These are phyloP conservation scores for Germaria angustata DNA, from an alignment of 2,888 invertebrate species.

Conservation along the genomic window DNA sequence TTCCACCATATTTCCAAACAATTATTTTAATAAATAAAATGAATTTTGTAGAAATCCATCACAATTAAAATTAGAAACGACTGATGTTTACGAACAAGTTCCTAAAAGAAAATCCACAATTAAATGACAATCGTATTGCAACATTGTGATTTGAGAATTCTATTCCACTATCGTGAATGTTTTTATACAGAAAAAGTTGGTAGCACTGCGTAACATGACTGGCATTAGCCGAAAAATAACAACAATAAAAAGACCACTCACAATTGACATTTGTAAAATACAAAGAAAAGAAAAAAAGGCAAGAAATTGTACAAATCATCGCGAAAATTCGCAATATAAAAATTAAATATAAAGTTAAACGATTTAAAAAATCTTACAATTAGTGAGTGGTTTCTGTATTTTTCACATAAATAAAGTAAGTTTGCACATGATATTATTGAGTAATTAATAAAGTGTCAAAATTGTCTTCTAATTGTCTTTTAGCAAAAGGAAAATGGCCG, in stretches of 20 bases:
- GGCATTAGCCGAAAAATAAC: slow-evolving; percentile 72
- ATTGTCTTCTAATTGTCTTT: slow-evolving; percentile 4
- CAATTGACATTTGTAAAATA: slow-evolving; percentile 67
- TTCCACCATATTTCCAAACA: slow-evolving; percentile 73
- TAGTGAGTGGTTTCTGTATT: slow-evolving; percentile 11
- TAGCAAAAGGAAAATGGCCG: slow-evolving; percentile 85
- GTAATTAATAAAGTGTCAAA: background rate
- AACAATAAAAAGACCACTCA: slow-evolving; percentile 42
- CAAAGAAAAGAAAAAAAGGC: slow-evolving; percentile 70
- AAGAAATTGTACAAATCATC: slow-evolving; percentile 68
- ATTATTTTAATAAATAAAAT: slow-evolving; percentile 55
- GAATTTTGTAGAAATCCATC: slow-evolving; percentile 33
- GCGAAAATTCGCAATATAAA: slow-evolving; percentile 59
- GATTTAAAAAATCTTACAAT: slow-evolving; percentile 27
- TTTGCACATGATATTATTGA: slow-evolving; percentile 2
- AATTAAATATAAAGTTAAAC: slow-evolving; percentile 45
- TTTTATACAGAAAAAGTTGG: slow-evolving; percentile 60
- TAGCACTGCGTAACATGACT: slow-evolving; percentile 77
- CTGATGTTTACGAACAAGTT: slow-evolving; percentile 49
- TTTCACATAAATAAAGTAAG: slow-evolving; percentile 35
- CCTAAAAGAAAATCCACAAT: slow-evolving; percentile 8
- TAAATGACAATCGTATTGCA: background rate
- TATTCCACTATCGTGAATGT: background rate
- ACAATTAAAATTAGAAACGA: slow-evolving; percentile 23
- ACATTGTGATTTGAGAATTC: background rate